Evolutionary conservation across 2,113 vertebrate species (phyloP).

Genomic region (Brachionichthys hirsutus): DNA sequence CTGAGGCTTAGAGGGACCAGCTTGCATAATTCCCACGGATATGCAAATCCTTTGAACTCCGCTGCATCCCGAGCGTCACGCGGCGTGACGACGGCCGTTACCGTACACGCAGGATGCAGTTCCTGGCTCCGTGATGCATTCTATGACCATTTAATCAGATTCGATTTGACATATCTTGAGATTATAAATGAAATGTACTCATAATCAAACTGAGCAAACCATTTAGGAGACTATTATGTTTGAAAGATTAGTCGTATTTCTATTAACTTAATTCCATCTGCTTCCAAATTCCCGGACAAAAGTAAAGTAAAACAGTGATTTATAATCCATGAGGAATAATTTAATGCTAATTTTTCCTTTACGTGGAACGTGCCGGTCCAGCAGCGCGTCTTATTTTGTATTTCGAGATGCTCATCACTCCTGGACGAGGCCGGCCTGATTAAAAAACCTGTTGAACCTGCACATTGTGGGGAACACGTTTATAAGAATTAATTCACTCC

Average conservation of each 20-base stretch:
- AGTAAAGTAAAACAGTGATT: neutral
- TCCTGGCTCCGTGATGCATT: no score
- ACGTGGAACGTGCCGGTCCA: neutral
- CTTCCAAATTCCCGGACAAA: no score
- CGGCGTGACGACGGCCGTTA: conserved; percentile 29
- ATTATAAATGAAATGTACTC: no score
- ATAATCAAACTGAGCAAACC: no score
- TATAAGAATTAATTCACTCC: conserved; percentile 59
- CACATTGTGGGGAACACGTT: conserved; percentile 45
- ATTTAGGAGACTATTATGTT: no score
- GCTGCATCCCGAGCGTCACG: conserved; percentile 36
- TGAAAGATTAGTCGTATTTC: no score
- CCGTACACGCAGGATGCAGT: conserved; percentile 26
- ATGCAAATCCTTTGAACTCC: conserved; percentile 62
- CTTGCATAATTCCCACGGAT: conserved; percentile 56
- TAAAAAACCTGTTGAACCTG: conserved; percentile 58
- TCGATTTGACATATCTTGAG: no score
- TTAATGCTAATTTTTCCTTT: neutral
- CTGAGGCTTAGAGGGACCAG: conserved; percentile 59
- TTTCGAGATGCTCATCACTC: conserved; percentile 42
- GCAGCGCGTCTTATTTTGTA: conserved; percentile 10
- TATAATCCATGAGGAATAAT: neutral
- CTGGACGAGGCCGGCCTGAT: conserved; percentile 41
- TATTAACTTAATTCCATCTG: no score
- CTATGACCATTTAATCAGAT: no score